Conservation (phyloP, 2,888 invertebrate species). For the Adelognathus sp. region DNA sequence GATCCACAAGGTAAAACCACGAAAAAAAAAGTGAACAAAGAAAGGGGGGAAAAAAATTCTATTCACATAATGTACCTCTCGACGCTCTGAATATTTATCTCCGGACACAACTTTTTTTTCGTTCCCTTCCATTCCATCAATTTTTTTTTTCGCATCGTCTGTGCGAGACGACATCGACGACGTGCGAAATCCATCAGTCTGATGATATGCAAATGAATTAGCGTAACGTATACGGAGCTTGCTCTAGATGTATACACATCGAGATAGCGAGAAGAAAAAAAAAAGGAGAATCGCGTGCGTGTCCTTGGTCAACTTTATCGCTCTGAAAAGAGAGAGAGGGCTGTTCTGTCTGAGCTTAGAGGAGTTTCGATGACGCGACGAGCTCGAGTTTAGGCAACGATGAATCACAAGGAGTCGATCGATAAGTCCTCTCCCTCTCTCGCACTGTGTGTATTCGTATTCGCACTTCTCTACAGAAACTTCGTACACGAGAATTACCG, state of each 20-base stretch:
- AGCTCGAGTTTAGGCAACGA: conserved; percentile 28
- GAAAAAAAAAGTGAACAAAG: no score
- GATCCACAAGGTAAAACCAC: not conserved
- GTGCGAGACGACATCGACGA: not conserved
- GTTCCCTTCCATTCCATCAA: no score
- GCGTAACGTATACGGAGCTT: not conserved
- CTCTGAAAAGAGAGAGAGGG: not conserved
- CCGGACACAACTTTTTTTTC: not conserved
- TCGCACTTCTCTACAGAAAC: not conserved
- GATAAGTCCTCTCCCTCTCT: conserved; percentile 19
- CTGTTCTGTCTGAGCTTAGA: not conserved
- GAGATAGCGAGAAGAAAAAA: not conserved
- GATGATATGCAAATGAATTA: not conserved
- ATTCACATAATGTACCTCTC: not conserved
- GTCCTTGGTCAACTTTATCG: not conserved
- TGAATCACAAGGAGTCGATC: conserved; percentile 54
- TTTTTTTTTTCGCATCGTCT: not conserved
- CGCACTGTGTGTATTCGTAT: not conserved
- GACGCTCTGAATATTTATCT: not conserved
- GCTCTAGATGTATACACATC: not conserved
- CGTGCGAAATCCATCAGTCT: not conserved
- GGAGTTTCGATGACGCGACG: not conserved
- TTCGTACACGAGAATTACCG: not conserved
- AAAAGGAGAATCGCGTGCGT: conserved; percentile 2
- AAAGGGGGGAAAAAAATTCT: not conserved